These are phyloP conservation scores for Oikopleura dioica DNA, from an alignment of 23 tunicate genomes.

Conservation along the genomic window DNA sequence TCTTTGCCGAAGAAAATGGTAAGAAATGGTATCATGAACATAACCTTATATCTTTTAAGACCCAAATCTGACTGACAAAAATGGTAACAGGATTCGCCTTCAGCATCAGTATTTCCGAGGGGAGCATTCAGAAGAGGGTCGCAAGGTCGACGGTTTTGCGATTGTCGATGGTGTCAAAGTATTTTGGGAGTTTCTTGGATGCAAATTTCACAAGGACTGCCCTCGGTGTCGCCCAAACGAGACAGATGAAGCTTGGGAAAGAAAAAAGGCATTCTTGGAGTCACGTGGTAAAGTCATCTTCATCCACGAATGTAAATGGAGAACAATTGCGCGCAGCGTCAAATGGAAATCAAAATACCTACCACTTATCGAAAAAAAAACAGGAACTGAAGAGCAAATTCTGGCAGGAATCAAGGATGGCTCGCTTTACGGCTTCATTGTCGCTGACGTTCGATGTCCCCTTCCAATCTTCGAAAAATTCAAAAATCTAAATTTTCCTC, in stretches of 20 bases:
- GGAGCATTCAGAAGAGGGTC: background rate
- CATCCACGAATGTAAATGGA: background rate
- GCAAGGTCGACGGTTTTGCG: background rate
- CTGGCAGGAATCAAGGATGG: background rate
- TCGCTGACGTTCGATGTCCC: background rate
- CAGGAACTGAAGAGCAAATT: background rate
- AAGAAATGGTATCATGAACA: no score
- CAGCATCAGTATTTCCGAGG: background rate
- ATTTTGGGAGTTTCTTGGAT: slow-evolving; percentile 5
- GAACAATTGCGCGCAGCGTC: no score
- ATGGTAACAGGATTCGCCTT: background rate
- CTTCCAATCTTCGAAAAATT: background rate
- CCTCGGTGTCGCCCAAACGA: background rate
- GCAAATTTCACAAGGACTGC: background rate
- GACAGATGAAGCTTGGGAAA: background rate
- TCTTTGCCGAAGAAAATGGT: background rate
- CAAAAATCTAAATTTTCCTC: background rate
- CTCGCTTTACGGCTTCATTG: background rate
- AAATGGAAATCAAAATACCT: background rate
- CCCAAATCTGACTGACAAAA: background rate
- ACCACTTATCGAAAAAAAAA: background rate
- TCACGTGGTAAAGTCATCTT: background rate
- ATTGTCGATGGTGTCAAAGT: background rate
- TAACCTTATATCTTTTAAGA: no score
- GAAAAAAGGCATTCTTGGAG: background rate